Percentiles rank a stretch among this genome's conserved stretches.
Evolutionary conservation across 2,797 vertebrate genomes (phyloP).

Genomic region (Neomorphus geoffroyi): DNA sequence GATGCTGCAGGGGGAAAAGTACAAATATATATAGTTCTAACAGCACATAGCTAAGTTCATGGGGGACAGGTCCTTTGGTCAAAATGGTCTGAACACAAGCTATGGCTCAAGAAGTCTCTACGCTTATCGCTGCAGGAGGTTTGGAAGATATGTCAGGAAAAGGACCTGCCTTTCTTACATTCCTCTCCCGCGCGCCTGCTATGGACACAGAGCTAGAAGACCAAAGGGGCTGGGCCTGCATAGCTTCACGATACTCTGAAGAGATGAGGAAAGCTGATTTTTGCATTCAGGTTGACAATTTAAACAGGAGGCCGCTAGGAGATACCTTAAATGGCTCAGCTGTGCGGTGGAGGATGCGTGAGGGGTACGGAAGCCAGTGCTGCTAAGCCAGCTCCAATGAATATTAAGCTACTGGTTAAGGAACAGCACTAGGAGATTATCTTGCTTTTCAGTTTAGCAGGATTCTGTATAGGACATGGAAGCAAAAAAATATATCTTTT

Average conservation of each 20-base stretch:
- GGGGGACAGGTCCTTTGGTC: neutral
- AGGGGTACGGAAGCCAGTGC: neutral
- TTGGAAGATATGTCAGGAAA: neutral
- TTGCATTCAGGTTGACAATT: neutral
- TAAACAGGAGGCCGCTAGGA: neutral
- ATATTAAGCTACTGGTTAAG: neutral
- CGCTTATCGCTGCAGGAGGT: neutral
- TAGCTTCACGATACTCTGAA: neutral
- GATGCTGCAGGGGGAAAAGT: neutral
- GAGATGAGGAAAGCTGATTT: neutral
- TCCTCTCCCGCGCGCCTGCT: neutral
- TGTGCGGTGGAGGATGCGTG: neutral
- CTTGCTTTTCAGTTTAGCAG: neutral
- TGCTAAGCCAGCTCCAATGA: neutral
- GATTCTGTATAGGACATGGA: neutral
- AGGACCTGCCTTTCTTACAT: neutral
- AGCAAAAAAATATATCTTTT: neutral
- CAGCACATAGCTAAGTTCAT: neutral
- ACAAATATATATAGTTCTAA: neutral
- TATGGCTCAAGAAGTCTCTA: neutral
- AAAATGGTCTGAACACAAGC: neutral
- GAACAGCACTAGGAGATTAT: neutral
- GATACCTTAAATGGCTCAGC: neutral
- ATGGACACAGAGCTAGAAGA: neutral
- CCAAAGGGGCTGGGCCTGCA: neutral